Base-by-base conservation (phyloP, 35 echinoderm and acorn worm genomes). In the Lytechinus variegatus region DNA sequence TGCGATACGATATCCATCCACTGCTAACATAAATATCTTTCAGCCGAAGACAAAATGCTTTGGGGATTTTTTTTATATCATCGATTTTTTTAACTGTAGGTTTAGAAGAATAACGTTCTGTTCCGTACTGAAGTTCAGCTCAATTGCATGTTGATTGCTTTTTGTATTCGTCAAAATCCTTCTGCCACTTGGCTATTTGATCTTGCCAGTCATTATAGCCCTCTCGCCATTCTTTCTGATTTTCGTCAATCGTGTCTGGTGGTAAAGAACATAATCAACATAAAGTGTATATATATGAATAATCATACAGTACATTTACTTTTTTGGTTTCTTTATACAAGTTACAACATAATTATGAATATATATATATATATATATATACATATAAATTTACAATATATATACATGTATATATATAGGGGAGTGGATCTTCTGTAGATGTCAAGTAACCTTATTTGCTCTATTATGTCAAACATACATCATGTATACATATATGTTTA, bases 161-260 rank as follows among this genome's bases (percentile, higher is more conserved):
- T 54, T 95, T 87, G 54, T 95, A 95, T 53, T 95, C 79, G 14
- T 95, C 86, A 29, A 95, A 95, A 51, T 87, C n/a, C 44, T 88
- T 24, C 27, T n/a, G 27, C 95, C 95, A 95, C 19, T 95, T 53
- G 21, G 29, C 52, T 86, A 95, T 95, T 28, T 95, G 27, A 3
- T 51, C 29, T 56, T 95, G 87, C 95, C 95, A 95, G 29, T 12
- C n/a, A 21, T 87, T n/a, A 52, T 52, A 95, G 19, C 53, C 52
- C 10, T 87, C 79, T 52, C 86, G 72, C 95, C 95, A 95, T 24
- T 95, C 86, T 72, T 54, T 52, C 29, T 95, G 72, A 4, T 53
- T 14, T 16, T 13, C 13, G 27, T 86, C 72, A 16, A 86, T 16
- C 13, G 72, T 86, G 13, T 86, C 72, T 86, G 72, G 1, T 86